Conservation (phyloP, 2,113 vertebrate species). For the Vireo altiloquus region DNA sequence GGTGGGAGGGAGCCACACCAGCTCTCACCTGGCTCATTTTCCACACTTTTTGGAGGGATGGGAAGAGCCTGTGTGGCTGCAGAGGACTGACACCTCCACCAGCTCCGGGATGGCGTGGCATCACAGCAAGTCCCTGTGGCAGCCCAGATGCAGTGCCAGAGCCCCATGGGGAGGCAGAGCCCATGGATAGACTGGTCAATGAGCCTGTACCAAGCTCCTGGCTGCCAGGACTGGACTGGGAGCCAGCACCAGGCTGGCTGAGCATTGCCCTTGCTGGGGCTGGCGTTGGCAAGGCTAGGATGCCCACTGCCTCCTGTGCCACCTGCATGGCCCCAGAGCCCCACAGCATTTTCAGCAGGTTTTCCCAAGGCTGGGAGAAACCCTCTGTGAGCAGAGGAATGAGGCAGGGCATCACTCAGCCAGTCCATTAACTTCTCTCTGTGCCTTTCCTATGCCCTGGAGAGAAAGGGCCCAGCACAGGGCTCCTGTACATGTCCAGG, state of each 20-base stretch:
- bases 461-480: not conserved
- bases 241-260: not conserved
- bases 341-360: not conserved
- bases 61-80: not conserved
- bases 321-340: not conserved
- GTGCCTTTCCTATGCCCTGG: not conserved
- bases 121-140: not conserved
- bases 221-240: not conserved
- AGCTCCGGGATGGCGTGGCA: not conserved
- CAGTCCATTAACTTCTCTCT: not conserved
- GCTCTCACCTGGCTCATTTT: not conserved
- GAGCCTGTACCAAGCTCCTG: not conserved
- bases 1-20: not conserved
- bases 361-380: not conserved
- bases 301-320: not conserved
- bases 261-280: accelerated
- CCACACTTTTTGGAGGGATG: not conserved
- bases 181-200: not conserved
- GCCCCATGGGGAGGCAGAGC: not conserved
- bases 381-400: not conserved
- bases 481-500: not conserved
- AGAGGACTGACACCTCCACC: not conserved
- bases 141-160: not conserved
- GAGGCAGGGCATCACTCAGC: not conserved
- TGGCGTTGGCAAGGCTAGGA: not conserved